Evolutionary conservation across 2,113 vertebrate genomes (phyloP).

Genomic region (Anolis carolinensis): DNA sequence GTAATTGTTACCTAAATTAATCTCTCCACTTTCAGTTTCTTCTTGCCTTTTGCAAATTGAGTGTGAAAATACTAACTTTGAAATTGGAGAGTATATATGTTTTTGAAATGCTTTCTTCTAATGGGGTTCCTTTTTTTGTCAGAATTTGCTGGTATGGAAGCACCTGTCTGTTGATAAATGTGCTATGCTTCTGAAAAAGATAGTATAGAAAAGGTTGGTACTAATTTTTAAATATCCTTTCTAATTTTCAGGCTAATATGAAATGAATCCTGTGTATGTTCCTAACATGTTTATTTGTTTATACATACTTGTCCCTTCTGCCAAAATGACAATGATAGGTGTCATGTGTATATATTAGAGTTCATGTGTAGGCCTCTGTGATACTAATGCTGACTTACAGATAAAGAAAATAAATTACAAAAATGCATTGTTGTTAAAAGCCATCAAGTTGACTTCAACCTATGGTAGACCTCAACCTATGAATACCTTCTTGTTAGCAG

Average conservation of each 20-base stretch:
- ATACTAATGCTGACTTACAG: not conserved
- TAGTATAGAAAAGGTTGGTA: not conserved
- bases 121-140: conserved; percentile 32
- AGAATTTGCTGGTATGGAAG: conserved; percentile 34
- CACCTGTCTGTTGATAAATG: conserved; percentile 26
- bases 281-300: too few species aligned
- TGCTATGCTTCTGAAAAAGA: not conserved
- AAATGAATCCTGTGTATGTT: too few species aligned
- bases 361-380: not conserved
- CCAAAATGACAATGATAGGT: too few species aligned
- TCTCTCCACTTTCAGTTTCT: conserved; percentile 73
- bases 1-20: conserved; percentile 83
- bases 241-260: not conserved
- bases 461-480: too few species aligned
- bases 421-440: too few species aligned
- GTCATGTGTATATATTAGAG: not conserved
- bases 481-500: too few species aligned
- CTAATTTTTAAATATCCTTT: not conserved
- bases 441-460: too few species aligned
- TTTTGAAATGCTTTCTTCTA: conserved; percentile 49
- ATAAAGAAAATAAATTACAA: too few species aligned
- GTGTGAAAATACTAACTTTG: conserved; percentile 68
- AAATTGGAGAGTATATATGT: conserved; percentile 65
- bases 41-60: conserved; percentile 62
- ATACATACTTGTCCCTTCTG: too few species aligned